Conservation (phyloP, 2,113 vertebrate species). For the Cricetomys ansorgei region DNA sequence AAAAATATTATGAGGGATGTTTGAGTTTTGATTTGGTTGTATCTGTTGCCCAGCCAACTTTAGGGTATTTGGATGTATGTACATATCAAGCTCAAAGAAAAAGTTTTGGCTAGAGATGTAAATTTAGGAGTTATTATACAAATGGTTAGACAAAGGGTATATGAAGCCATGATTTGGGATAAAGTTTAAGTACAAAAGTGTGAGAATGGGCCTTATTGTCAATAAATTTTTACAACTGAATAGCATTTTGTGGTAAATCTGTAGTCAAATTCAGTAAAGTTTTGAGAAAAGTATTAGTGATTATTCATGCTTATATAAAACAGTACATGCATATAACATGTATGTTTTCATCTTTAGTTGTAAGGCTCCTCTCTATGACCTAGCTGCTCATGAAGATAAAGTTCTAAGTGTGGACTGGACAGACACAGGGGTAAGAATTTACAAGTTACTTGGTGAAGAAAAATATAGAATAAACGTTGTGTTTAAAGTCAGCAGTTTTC, state of each 20-base stretch:
- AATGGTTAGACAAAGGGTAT: not conserved
- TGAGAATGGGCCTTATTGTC: not conserved
- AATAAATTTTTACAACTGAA: conserved; percentile 18
- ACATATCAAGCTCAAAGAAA: not conserved
- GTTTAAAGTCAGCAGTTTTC: not conserved
- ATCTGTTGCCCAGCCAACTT: not conserved
- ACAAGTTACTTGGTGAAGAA: conserved; percentile 52
- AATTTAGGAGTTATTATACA: conserved; percentile 6
- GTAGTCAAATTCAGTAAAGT: not conserved
- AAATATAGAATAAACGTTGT: not conserved
- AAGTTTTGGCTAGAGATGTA: not conserved
- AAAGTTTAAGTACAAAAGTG: not conserved
- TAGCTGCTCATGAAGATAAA: conserved; percentile 98
- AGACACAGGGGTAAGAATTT: conserved; percentile 93
- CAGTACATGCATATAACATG: not conserved
- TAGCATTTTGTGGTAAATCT: conserved; percentile 21
- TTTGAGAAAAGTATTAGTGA: conserved; percentile 10
- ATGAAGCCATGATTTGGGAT: not conserved
- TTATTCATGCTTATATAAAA: conserved; percentile 21
- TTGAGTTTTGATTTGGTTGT: conserved; percentile 18
- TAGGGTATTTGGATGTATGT: not conserved
- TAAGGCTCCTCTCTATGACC: conserved; percentile 97
- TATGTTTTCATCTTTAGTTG: conserved; percentile 86
- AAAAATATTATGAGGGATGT: not conserved
- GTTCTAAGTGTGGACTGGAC: conserved; percentile 98